Conservation (phyloP, 2,113 vertebrate species). For the Puffinus mauretanicus region DNA sequence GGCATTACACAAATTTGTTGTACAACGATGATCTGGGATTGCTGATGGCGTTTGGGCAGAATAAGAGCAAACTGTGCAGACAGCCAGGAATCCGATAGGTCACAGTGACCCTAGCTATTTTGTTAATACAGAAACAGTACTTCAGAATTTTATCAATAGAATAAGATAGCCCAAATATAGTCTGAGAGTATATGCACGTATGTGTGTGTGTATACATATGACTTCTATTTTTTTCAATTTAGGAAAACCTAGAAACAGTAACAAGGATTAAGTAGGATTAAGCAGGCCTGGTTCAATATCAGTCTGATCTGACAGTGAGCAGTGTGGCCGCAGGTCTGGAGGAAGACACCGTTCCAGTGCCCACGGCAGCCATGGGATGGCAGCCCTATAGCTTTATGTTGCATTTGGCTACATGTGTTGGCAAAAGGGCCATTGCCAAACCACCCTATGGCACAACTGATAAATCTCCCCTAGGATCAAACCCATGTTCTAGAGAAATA, state of each 20-base stretch:
- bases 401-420: neutral
- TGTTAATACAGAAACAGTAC: neutral
- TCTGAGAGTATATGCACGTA: neutral
- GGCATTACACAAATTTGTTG: neutral
- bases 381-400: neutral
- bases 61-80: neutral
- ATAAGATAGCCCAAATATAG: neutral
- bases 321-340: neutral
- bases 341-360: accelerated
- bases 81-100: accelerated
- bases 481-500: neutral
- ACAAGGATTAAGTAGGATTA: neutral
- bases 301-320: neutral
- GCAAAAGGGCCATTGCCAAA: neutral
- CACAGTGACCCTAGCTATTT: neutral
- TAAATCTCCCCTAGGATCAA: neutral
- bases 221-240: neutral
- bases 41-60: neutral
- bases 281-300: neutral
- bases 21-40: neutral
- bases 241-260: neutral
- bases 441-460: neutral
- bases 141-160: neutral
- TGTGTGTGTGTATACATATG: neutral
- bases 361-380: accelerated